These are phyloP conservation scores for Keiferia lycopersicella DNA, from an alignment of 2,888 invertebrate species.

Conservation along the genomic window DNA sequence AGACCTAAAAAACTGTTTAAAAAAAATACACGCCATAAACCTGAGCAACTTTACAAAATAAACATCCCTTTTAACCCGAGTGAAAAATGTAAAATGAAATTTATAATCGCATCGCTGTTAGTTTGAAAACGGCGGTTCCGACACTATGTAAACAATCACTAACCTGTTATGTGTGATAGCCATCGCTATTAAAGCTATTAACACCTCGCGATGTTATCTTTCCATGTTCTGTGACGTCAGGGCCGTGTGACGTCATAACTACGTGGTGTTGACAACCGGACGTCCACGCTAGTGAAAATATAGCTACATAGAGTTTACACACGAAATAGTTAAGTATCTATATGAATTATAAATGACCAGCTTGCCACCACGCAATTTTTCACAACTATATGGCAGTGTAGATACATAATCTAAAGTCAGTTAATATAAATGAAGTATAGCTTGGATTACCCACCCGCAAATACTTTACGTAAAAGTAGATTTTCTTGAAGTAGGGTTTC, in stretches of 20 bases:
- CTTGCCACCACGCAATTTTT: not conserved
- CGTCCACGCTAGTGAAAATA: slow-evolving; percentile 21
- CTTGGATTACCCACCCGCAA: not conserved
- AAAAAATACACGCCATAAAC: not conserved
- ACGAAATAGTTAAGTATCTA: not conserved
- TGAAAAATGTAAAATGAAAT: slow-evolving; percentile 1
- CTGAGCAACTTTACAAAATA: not conserved
- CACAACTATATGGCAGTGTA: no score
- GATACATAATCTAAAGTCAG: no score
- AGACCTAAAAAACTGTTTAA: not conserved
- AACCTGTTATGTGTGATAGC: slow-evolving; percentile 44
- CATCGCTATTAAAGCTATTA: slow-evolving; percentile 46
- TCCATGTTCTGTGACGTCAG: slow-evolving; percentile 36
- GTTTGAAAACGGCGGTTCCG: slow-evolving; percentile 9
- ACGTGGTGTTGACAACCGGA: slow-evolving; percentile 32
- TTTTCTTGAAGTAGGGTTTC: no score
- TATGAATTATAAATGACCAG: no score
- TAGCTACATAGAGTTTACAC: not conserved
- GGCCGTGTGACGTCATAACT: not conserved
- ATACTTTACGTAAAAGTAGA: not conserved
- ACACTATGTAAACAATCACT: slow-evolving; percentile 45
- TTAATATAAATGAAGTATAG: no score
- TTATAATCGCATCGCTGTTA: not conserved
- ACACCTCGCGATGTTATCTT: slow-evolving; percentile 46
- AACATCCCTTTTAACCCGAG: not conserved